Base-by-base conservation (phyloP, 2,797 vertebrate species). In the Lycodopsis pacificus region DNA sequence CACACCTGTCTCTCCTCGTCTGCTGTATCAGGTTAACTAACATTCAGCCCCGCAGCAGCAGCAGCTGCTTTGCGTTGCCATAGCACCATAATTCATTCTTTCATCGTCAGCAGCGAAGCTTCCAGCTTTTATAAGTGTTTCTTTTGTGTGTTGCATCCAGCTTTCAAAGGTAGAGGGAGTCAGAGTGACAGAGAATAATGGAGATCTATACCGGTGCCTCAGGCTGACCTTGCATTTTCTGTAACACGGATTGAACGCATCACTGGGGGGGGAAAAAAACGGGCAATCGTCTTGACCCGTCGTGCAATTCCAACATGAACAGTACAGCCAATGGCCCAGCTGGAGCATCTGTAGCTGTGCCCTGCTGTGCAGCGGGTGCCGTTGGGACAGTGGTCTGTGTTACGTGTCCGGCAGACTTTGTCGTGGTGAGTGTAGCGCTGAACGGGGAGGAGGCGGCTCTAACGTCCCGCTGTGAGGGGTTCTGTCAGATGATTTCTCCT, bases 11-110 rank as follows among this genome's bases (percentile, higher is more conserved):
- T 83, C 76, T 40, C 73, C 53, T 53, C 85, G 65, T 76, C 84
- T 66, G 48, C 73, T 80, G 53, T 54, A 58, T 85, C 74, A 82
- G 87, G 79, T 90, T 86, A 88, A 84, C 85, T 73, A 72, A 70
- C 80, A 38, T 61, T 61, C 82, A 40, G 56, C 75, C 46, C 76
- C 57, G 42, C 73, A 13, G 44, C 44, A 36, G 34, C 34, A 36
- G 34, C 36, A 10, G 79, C 88, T 62, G 79, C 85, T 89, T 92
- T 93, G 79, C 85, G 90, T 92, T 93, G 85, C 91, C 92, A 94
- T 93, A 90, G 93, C 86, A 90, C 87, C 93, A 84, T 89, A 81
- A 88, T 86, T 91, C 88, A 86, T 87, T 85, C 73, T 87, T 82
- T 86, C 83, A 78, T 77, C 84, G 80, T 89, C 85, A 82, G 86